A percentile compares a stretch with the other conserved stretches of the same genome.
These are phyloP conservation scores for Notechis scutatus DNA, from an alignment of 2,113 vertebrate genomes.

Conservation along the genomic window DNA sequence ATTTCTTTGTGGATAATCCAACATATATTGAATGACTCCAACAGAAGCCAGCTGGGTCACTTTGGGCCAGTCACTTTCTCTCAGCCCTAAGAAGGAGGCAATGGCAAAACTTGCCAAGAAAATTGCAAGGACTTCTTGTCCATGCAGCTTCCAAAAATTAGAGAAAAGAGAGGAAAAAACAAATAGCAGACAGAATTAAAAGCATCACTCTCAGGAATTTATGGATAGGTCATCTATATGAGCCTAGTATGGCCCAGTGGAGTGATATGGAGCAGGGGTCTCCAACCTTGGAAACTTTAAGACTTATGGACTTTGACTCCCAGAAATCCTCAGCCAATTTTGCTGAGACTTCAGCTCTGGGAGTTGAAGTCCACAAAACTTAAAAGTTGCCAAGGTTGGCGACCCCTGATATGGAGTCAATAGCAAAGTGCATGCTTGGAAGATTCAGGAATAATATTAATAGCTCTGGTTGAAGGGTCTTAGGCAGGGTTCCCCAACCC, in stretches of 20 bases:
- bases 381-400: no score
- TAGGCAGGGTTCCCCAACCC: no score
- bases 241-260: neutral
- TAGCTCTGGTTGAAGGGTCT: neutral
- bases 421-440: neutral
- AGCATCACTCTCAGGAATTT: neutral
- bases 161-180: neutral
- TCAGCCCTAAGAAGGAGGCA: neutral
- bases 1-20: slow-evolving; percentile 5
- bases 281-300: no score
- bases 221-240: neutral
- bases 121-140: no score
- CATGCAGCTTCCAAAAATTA: neutral
- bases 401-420: neutral
- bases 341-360: no score
- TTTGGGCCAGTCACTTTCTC: neutral
- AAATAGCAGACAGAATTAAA: no score
- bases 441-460: neutral
- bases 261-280: neutral
- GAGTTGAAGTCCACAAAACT: no score
- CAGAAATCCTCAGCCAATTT: no score
- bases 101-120: neutral
- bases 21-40: neutral
- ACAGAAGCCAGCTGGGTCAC: neutral
- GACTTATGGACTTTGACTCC: no score